Percentiles rank a stretch among this genome's conserved stretches.
Conservation (phyloP, 2,797 vertebrate genomes). For the Sparidentex hasta region DNA sequence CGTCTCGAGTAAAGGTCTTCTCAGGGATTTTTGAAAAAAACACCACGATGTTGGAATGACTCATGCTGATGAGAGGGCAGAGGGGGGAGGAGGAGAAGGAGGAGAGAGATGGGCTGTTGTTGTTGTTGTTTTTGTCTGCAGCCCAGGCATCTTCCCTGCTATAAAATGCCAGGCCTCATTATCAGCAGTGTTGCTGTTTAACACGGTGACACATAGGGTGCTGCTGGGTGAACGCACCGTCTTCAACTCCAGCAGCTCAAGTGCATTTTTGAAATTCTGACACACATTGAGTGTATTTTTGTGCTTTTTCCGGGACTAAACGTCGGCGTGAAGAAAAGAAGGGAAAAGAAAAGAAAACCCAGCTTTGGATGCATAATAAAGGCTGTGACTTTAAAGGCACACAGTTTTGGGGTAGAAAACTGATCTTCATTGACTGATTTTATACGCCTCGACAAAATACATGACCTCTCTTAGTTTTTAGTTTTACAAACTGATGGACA, state of each 20-base stretch:
- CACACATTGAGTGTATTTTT: slow-evolving; percentile 3
- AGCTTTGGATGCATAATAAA: neutral
- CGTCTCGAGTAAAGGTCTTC: slow-evolving; percentile 79
- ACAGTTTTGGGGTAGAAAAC: no score
- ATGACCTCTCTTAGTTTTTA: no score
- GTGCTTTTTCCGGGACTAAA: slow-evolving; percentile 16
- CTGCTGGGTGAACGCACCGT: slow-evolving; percentile 29
- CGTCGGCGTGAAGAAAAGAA: neutral
- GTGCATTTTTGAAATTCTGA: slow-evolving; percentile 55
- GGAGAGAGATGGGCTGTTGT: slow-evolving; percentile 45
- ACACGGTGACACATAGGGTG: slow-evolving; percentile 43
- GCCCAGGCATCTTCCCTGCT: slow-evolving; percentile 20
- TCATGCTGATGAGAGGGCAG: slow-evolving; percentile 58
- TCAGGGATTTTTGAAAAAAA: slow-evolving; percentile 77
- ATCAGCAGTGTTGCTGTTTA: slow-evolving; percentile 50
- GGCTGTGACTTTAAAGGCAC: neutral
- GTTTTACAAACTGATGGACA: no score
- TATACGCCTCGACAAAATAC: no score
- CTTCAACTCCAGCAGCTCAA: slow-evolving; percentile 27
- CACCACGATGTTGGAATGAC: slow-evolving; percentile 68
- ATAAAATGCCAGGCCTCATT: slow-evolving; percentile 50
- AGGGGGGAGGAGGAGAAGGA: slow-evolving; percentile 16
- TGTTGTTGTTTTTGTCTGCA: slow-evolving; percentile 65
- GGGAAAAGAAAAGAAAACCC: neutral
- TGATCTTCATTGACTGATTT: no score